A percentile compares a stretch with the other conserved stretches of the same genome.
Conservation (phyloP, 2,797 vertebrate genomes). For the Petrocephalus sullivani region DNA sequence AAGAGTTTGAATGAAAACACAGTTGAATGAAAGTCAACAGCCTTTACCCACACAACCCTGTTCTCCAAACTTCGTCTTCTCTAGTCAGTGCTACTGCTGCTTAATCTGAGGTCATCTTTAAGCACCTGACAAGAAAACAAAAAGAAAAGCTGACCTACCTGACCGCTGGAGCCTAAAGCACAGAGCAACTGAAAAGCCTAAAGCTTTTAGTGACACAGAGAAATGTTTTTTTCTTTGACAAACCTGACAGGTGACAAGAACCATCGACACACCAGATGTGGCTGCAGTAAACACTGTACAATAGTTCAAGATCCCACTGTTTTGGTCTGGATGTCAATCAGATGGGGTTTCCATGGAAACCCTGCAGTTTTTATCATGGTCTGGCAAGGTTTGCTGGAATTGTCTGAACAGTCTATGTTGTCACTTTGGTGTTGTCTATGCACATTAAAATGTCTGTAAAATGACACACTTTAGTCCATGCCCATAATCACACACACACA, state of each 20-base stretch:
- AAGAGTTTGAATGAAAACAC: not conserved
- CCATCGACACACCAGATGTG: not conserved
- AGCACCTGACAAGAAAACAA: not conserved
- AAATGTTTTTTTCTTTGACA: constrained; percentile 1
- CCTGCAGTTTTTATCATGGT: not conserved
- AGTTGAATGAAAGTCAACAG: not conserved
- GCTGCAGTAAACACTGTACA: not conserved
- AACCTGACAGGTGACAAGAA: not conserved
- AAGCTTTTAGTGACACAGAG: not conserved
- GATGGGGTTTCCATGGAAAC: constrained; percentile 5
- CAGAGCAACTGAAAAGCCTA: not conserved
- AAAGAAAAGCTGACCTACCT: not conserved
- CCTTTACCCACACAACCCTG: not conserved
- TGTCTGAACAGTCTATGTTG: not conserved
- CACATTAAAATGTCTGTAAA: not conserved
- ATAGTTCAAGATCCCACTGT: not conserved
- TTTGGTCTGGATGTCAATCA: not conserved
- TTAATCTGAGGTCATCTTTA: not conserved
- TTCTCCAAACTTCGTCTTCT: not conserved
- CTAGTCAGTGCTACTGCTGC: not conserved
- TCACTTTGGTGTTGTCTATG: not conserved
- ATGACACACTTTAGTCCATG: not conserved
- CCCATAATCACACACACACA: not conserved
- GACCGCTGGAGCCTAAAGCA: not conserved
- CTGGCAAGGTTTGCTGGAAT: not conserved